Percentiles rank a stretch among this genome's conserved stretches.
Evolutionary conservation across 2,113 vertebrate species (phyloP).

Genomic region (Triplophysa tibetana): DNA sequence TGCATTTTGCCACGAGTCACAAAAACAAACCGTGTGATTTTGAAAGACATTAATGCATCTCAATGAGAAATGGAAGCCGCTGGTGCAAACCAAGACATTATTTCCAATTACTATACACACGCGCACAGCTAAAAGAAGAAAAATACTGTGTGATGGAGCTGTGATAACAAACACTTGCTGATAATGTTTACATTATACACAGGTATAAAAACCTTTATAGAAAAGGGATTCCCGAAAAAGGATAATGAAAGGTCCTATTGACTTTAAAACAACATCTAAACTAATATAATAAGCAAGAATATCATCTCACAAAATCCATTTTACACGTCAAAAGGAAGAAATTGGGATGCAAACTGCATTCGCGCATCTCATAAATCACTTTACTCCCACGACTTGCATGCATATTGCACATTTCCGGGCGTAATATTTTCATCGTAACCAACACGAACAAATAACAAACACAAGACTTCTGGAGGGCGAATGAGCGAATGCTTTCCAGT

Average conservation of each 20-base stretch:
- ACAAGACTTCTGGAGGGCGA: not conserved
- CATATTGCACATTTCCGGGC: not conserved
- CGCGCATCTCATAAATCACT: not conserved
- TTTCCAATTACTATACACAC: not conserved
- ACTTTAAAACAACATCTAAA: not conserved
- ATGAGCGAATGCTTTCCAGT: too few species aligned
- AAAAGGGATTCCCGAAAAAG: too few species aligned
- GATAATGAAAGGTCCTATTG: not conserved
- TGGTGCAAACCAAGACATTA: not conserved
- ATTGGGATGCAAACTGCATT: not conserved
- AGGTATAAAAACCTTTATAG: too few species aligned
- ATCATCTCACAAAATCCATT: not conserved
- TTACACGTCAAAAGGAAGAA: not conserved
- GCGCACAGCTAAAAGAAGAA: too few species aligned
- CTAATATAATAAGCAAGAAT: not conserved
- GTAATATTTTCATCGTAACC: conserved; percentile 1
- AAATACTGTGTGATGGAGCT: too few species aligned
- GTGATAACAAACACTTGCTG: too few species aligned
- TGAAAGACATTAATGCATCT: conserved; percentile 12
- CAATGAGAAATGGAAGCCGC: not conserved
- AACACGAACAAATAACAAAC: not conserved
- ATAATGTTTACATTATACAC: too few species aligned
- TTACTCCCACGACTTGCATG: not conserved
- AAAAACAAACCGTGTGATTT: conserved; percentile 12
- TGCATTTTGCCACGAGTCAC: not conserved